phyloP scores from a whole-genome alignment of 2,888 invertebrate species.

The Tinea semifulvella region DNA sequence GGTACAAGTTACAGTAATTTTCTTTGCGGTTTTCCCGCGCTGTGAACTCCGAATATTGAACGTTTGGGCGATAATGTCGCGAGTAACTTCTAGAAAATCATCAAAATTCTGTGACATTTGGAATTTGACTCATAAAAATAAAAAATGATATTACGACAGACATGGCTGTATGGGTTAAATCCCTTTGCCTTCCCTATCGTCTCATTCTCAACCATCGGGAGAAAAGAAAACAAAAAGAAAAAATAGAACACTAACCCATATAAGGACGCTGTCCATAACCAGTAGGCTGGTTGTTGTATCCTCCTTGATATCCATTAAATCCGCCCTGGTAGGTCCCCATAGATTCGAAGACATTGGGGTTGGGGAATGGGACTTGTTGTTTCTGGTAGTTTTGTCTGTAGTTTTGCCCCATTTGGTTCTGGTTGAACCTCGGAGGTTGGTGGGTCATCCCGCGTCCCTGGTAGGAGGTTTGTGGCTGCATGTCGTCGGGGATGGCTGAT shows the following conservation, averaged over 20 bases:
- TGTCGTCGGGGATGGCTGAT: conserved; percentile 34
- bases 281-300: conserved; percentile 55
- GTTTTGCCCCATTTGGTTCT: conserved; percentile 42
- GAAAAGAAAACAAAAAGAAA: too few species aligned
- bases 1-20: too few species aligned
- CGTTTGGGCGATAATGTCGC: too few species aligned
- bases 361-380: conserved; percentile 63
- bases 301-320: conserved; percentile 59
- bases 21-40: too few species aligned
- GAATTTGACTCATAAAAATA: too few species aligned
- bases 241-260: conserved; percentile 50
- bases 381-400: conserved; percentile 60
- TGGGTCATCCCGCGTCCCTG: conserved; percentile 26
- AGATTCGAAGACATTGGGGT: conserved; percentile 66
- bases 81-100: too few species aligned
- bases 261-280: conserved; percentile 53
- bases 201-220: too few species aligned
- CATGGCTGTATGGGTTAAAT: too few species aligned
- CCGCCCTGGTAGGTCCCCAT: conserved; percentile 66
- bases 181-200: too few species aligned
- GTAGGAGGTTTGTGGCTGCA: conserved; percentile 25
- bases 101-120: too few species aligned
- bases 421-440: conserved; percentile 54
- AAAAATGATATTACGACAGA: too few species aligned
- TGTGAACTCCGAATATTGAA: too few species aligned